Evolutionary conservation across 2,888 invertebrate genomes (phyloP).

Genomic region (Tenthredo livida): DNA sequence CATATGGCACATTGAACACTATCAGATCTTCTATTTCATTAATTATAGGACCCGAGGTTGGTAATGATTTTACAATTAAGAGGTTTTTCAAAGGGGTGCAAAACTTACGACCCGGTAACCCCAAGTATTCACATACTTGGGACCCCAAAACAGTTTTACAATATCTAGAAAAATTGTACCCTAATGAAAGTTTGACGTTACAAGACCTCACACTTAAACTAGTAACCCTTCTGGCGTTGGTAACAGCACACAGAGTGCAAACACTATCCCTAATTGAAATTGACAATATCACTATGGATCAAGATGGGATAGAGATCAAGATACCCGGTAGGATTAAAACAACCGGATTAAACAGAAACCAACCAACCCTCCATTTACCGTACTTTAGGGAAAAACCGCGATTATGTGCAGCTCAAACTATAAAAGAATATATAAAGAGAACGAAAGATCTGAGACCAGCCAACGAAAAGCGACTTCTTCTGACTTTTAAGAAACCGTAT

Average conservation of each 20-base stretch:
- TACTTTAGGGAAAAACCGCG: not conserved
- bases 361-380: not conserved
- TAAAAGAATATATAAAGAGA: slow-evolving; percentile 6
- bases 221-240: slow-evolving; percentile 15
- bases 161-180: not conserved
- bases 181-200: slow-evolving; percentile 9
- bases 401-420: not conserved
- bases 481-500: not conserved
- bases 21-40: not conserved
- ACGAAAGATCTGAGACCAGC: not conserved
- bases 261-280: not conserved
- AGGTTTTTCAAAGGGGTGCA: not conserved
- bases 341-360: not conserved
- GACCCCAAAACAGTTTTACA: not conserved
- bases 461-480: not conserved
- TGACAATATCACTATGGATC: not conserved
- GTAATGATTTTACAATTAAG: not conserved
- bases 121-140: not conserved
- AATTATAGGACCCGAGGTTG: not conserved
- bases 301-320: slow-evolving; percentile 8
- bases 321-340: slow-evolving; percentile 13
- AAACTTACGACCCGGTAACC: not conserved
- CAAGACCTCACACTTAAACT: slow-evolving; percentile 15
- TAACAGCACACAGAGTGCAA: slow-evolving; percentile 25
- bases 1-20: not conserved